phyloP scores from a whole-genome alignment of 2,888 invertebrate species.

The Leptothorax acervorum region DNA sequence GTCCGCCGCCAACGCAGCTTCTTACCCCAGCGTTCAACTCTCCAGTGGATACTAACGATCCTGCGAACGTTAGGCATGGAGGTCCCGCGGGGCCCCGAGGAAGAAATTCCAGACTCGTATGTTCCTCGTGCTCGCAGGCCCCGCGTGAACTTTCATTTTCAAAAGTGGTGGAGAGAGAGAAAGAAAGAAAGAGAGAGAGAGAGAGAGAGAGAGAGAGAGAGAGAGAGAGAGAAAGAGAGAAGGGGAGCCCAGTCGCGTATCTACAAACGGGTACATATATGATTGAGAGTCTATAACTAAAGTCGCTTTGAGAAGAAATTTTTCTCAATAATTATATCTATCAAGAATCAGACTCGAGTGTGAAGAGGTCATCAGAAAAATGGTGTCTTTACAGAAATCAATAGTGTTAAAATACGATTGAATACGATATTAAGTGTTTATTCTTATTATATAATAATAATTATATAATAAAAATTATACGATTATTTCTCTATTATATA shows the following conservation, averaged over 20 bases:
- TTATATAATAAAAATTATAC: neutral
- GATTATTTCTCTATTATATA: neutral
- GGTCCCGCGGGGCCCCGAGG: constrained; percentile 66
- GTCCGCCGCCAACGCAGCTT: constrained; percentile 82
- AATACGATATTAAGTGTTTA: neutral
- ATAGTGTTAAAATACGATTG: neutral
- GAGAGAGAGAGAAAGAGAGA: constrained; percentile 35
- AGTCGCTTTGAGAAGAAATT: constrained; percentile 20
- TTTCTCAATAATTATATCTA: neutral
- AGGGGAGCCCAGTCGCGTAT: constrained; percentile 18
- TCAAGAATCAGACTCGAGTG: neutral
- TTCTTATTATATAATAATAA: constrained; percentile 6
- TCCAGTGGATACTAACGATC: constrained; percentile 81
- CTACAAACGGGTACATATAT: neutral
- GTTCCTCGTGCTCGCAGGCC: constrained; percentile 67
- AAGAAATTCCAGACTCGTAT: constrained; percentile 76
- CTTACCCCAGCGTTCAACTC: constrained; percentile 85
- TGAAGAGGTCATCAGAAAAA: neutral
- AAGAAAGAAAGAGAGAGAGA: constrained; percentile 25
- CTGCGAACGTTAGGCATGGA: constrained; percentile 77
- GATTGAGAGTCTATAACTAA: neutral
- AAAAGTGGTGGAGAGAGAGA: constrained; percentile 38
- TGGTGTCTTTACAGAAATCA: neutral
- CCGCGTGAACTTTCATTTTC: constrained; percentile 65
- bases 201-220: constrained; percentile 25